Conservation (phyloP, 2,113 vertebrate genomes). For the Phylloscopus trochilus region DNA sequence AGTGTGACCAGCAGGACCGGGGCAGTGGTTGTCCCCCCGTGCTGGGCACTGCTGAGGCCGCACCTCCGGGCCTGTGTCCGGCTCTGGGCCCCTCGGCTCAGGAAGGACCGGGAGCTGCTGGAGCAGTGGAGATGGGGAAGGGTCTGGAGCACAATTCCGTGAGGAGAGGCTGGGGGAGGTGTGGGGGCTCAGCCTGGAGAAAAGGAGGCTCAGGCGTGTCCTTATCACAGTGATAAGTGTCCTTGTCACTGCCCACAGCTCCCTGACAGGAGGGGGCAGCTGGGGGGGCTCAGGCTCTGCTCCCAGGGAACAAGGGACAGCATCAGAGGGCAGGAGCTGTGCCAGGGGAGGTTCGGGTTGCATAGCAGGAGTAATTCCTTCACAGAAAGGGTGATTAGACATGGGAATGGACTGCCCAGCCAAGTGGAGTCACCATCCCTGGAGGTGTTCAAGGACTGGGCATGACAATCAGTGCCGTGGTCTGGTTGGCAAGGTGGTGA, state of each 20-base stretch:
- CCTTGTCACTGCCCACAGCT: too few species aligned
- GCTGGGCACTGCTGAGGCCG: too few species aligned
- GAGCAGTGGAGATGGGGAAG: background rate
- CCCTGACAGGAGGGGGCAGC: too few species aligned
- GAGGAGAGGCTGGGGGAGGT: background rate
- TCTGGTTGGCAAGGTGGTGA: background rate
- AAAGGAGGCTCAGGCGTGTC: too few species aligned
- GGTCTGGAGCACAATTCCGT: background rate
- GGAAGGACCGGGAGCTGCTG: background rate
- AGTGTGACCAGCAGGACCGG: background rate
- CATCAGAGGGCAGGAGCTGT: too few species aligned
- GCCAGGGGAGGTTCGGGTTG: too few species aligned
- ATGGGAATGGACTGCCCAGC: background rate
- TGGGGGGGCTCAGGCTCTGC: background rate
- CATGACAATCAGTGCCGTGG: too few species aligned
- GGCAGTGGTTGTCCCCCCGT: background rate
- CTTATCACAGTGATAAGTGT: too few species aligned
- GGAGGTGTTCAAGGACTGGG: background rate
- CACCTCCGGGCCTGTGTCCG: background rate
- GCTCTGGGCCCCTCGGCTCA: background rate
- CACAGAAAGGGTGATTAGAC: background rate
- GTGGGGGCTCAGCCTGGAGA: too few species aligned
- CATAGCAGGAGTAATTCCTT: background rate
- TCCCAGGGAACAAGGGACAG: too few species aligned
- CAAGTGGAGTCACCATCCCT: fast-evolving